phyloP scores from a whole-genome alignment of 1,140 invertebrate species.

The Helicoverpa armigera region DNA sequence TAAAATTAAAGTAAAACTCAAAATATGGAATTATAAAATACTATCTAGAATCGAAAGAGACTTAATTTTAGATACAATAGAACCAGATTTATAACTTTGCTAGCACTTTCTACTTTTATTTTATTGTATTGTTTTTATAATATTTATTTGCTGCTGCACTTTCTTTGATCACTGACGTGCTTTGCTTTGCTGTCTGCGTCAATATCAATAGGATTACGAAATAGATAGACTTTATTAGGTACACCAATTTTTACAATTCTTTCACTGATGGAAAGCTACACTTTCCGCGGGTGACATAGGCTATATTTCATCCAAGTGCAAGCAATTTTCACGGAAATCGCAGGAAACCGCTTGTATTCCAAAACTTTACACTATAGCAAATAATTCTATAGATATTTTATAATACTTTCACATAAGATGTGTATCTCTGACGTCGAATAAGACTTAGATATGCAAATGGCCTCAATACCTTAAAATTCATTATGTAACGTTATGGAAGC shows the following conservation, averaged over 20 bases:
- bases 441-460: not conserved
- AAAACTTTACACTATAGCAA: not conserved
- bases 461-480: constrained; percentile 10
- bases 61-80: not conserved
- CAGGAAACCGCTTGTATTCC: no score
- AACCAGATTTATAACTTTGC: not conserved
- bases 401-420: not conserved
- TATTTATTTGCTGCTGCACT: not conserved
- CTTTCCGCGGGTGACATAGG: no score
- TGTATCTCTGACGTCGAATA: not conserved
- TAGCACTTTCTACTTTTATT: not conserved
- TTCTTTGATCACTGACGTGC: not conserved
- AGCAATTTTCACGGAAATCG: no score
- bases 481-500: not conserved
- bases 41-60: not conserved
- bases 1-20: no score
- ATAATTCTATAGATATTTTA: not conserved
- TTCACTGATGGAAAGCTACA: no score
- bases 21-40: no score
- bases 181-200: not conserved
- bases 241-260: no score
- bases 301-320: no score
- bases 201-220: not conserved
- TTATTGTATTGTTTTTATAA: not conserved
- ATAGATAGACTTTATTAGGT: no score